Evolutionary conservation across 2,888 invertebrate species (phyloP).

Genomic region (Heliconius cydno): DNA sequence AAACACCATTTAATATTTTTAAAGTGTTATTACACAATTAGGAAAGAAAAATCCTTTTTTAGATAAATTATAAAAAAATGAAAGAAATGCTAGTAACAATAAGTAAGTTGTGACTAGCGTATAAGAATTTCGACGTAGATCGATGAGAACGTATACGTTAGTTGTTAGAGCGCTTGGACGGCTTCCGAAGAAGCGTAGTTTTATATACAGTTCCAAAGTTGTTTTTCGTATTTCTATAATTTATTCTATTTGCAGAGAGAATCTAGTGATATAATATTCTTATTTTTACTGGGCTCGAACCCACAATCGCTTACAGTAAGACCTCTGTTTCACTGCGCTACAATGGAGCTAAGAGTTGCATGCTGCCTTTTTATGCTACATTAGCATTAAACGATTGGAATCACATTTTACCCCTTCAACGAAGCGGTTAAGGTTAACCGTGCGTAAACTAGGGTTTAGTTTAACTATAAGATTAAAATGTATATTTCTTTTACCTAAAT

Average conservation of each 20-base stretch:
- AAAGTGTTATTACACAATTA: background rate
- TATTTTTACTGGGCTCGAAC: background rate
- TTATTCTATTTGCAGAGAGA: no score
- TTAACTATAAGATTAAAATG: background rate
- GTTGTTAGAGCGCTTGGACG: no score
- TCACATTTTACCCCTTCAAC: constrained; percentile 26
- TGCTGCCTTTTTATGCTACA: constrained; percentile 14
- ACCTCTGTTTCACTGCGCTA: background rate
- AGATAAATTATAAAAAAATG: no score
- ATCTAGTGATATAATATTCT: no score
- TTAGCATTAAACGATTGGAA: constrained; percentile 14
- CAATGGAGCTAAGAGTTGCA: background rate
- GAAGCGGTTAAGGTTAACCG: constrained; percentile 24
- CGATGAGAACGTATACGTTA: no score
- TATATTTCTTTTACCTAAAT: background rate
- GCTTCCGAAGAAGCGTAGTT: no score
- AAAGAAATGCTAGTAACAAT: no score
- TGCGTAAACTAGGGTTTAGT: constrained; percentile 8
- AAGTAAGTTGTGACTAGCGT: no score
- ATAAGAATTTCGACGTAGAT: no score
- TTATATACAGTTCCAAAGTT: no score
- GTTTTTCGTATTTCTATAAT: background rate
- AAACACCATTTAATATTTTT: background rate
- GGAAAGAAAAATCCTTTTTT: no score
- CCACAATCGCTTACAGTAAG: background rate